These are phyloP conservation scores for Tetranychus urticae DNA, from an alignment of 1,140 invertebrate species.

Conservation along the genomic window DNA sequence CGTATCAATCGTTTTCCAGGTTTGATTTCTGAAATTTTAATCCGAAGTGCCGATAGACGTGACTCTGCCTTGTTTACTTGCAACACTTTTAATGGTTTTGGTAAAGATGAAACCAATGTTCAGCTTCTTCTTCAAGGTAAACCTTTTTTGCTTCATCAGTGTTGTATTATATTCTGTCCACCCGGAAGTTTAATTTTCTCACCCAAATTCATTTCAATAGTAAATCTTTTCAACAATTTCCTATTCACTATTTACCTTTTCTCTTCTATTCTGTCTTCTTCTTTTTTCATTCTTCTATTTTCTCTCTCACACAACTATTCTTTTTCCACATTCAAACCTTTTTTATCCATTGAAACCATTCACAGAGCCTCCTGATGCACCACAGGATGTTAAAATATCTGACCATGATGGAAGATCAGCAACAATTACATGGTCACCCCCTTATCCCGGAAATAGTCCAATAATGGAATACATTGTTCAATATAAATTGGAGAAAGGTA, in stretches of 20 bases:
- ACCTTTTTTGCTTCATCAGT: conserved; percentile 13
- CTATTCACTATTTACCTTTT: too few relatives aligned
- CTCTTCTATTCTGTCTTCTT: neutral
- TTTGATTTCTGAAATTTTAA: neutral
- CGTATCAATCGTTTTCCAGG: neutral
- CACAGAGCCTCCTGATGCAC: conserved; percentile 23
- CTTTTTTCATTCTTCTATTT: neutral
- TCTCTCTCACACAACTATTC: neutral
- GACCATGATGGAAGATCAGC: conserved; percentile 20
- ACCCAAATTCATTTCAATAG: too few relatives aligned
- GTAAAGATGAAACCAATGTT: conserved; percentile 56
- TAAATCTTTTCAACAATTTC: neutral
- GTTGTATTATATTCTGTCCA: neutral
- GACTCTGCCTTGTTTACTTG: conserved; percentile 26
- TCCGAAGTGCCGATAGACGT: conserved; percentile 29
- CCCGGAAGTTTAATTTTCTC: too few relatives aligned
- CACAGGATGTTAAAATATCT: conserved; percentile 20
- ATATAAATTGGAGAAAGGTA: conserved; percentile 17
- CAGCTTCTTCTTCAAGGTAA: conserved; percentile 68
- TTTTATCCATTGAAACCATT: conserved; percentile 6
- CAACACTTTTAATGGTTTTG: conserved; percentile 19
- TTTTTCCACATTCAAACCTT: neutral
- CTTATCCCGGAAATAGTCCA: conserved; percentile 26
- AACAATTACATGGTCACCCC: conserved; percentile 21
- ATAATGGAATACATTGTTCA: conserved; percentile 24